Conservation (phyloP, 2,113 vertebrate genomes). For the Hyla sarda region DNA sequence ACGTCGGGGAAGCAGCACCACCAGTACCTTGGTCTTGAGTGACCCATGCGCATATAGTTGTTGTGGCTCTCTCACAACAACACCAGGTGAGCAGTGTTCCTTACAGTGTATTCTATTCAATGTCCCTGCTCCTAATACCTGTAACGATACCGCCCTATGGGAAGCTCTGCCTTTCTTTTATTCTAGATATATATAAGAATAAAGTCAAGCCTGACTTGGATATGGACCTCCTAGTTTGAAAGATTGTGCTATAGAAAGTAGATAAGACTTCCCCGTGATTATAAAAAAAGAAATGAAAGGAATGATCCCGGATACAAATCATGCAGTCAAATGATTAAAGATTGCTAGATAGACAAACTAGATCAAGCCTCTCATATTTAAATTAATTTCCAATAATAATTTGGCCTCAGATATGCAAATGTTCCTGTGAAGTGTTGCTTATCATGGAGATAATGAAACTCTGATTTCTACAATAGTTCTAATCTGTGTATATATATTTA, state of each 20-base stretch:
- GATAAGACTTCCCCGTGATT: slow-evolving; percentile 23
- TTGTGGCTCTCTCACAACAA: too few relatives aligned
- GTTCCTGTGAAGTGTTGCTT: slow-evolving; percentile 10
- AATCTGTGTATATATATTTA: background rate
- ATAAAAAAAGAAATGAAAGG: slow-evolving; percentile 12
- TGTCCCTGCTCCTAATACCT: too few relatives aligned
- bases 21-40: too few relatives aligned
- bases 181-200: background rate
- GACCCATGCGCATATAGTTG: too few relatives aligned
- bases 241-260: slow-evolving; percentile 11
- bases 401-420: slow-evolving; percentile 34
- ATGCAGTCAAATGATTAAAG: slow-evolving; percentile 36
- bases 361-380: slow-evolving; percentile 19
- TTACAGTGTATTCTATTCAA: too few relatives aligned
- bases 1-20: too few relatives aligned
- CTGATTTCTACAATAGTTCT: slow-evolving; percentile 8
- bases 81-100: too few relatives aligned
- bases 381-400: slow-evolving; percentile 35
- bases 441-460: slow-evolving; percentile 1
- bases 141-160: too few relatives aligned
- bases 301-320: slow-evolving; percentile 29
- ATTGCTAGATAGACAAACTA: slow-evolving; percentile 25
- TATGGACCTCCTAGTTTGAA: slow-evolving; percentile 22
- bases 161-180: too few relatives aligned
- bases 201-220: background rate